A percentile compares a stretch with the other conserved stretches of the same genome.
Conservation (phyloP, 2,888 invertebrate genomes). For the Eudasyphora cyanicolor region DNA sequence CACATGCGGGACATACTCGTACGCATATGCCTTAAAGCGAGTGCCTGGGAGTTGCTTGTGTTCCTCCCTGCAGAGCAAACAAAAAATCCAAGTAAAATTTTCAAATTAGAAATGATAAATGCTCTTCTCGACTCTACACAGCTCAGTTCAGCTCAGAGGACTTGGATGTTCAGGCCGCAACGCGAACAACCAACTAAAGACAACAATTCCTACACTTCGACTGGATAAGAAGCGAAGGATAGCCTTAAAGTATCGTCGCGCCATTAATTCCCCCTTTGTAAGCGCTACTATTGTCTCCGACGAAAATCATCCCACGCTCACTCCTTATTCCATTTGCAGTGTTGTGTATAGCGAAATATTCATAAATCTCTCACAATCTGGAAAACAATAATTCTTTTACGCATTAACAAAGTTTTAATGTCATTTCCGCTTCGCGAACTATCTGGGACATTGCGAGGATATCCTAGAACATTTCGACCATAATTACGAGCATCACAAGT, state of each 20-base stretch:
- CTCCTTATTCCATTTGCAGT: too few species aligned
- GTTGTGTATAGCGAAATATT: slow-evolving; percentile 22
- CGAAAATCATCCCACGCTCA: background rate
- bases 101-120: slow-evolving; percentile 31
- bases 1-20: background rate
- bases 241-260: slow-evolving; percentile 18
- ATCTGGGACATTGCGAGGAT: background rate
- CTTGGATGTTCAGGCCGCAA: background rate
- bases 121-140: too few species aligned
- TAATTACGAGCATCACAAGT: background rate
- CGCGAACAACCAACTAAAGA: background rate
- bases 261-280: slow-evolving; percentile 26
- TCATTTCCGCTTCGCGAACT: slow-evolving; percentile 48
- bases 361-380: slow-evolving; percentile 59
- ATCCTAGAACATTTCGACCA: background rate
- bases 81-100: background rate
- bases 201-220: slow-evolving; percentile 7
- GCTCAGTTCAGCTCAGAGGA: background rate
- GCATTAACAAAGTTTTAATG: slow-evolving; percentile 62
- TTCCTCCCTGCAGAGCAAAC: background rate
- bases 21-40: background rate
- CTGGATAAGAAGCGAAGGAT: background rate
- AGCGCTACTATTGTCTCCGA: background rate
- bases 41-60: background rate
- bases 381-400: slow-evolving; percentile 65